phyloP scores from a whole-genome alignment of 2,113 vertebrate genomes.

The Chroicocephalus ridibundus region DNA sequence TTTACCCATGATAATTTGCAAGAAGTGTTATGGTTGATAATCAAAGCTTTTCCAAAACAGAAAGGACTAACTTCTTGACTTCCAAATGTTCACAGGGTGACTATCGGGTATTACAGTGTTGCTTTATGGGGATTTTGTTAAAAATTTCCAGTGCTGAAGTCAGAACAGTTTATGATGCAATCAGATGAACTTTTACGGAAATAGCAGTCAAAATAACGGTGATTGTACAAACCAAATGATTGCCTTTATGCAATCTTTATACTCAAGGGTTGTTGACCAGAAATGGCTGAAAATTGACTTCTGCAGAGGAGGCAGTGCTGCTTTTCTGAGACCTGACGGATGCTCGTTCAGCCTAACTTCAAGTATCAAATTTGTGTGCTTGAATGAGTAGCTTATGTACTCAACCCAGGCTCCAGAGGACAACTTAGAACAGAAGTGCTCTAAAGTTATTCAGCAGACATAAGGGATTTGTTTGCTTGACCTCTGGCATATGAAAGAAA shows the following conservation, averaged over 20 bases:
- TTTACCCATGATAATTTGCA: background rate
- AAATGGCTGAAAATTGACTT: background rate
- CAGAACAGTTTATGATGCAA: background rate
- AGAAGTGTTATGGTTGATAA: background rate
- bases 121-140: background rate
- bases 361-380: background rate
- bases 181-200: background rate
- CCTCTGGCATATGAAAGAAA: background rate
- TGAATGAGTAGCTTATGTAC: background rate
- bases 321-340: background rate
- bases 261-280: background rate
- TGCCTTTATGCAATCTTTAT: background rate
- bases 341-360: background rate
- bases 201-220: background rate
- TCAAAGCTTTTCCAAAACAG: background rate
- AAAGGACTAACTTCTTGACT: background rate
- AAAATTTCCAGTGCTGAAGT: background rate
- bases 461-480: background rate
- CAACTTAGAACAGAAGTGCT: background rate
- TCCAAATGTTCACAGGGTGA: background rate
- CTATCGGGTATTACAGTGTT: background rate
- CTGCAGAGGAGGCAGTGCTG: background rate
- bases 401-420: background rate
- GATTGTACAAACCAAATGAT: background rate
- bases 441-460: background rate